Evolutionary conservation across 2,888 invertebrate genomes (phyloP).

Genomic region (Latrodectus elegans): DNA sequence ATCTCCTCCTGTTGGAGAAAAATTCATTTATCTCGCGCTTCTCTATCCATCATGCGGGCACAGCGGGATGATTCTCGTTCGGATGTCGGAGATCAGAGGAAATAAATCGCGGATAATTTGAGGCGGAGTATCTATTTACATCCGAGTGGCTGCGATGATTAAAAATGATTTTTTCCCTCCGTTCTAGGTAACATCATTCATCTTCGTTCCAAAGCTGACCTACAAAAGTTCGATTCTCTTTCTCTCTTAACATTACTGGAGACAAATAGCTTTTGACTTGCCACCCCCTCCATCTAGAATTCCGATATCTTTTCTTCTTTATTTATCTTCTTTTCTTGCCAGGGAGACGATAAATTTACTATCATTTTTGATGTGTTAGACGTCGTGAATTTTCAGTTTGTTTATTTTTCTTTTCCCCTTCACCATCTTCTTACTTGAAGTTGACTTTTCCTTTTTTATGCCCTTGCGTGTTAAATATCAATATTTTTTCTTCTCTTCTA

Average conservation of each 20-base stretch:
- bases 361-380: slow-evolving; percentile 21
- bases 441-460: background rate
- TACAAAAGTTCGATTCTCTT: slow-evolving; percentile 42
- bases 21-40: background rate
- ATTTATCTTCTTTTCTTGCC: slow-evolving; percentile 25
- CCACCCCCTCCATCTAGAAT: slow-evolving; percentile 35
- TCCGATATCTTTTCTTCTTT: slow-evolving; percentile 41
- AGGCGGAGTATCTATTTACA: slow-evolving; percentile 63
- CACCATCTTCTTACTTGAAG: slow-evolving; percentile 5
- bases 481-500: slow-evolving; percentile 44
- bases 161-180: slow-evolving; percentile 29
- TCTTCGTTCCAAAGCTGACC: slow-evolving; percentile 52
- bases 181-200: slow-evolving; percentile 13
- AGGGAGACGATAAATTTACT: slow-evolving; percentile 43
- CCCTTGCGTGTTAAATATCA: slow-evolving; percentile 44
- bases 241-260: slow-evolving; percentile 46
- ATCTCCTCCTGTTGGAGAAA: no score
- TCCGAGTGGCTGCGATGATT: slow-evolving; percentile 30
- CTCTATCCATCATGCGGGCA: background rate
- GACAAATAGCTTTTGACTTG: slow-evolving; percentile 49
- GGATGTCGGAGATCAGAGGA: slow-evolving; percentile 28
- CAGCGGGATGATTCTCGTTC: slow-evolving; percentile 16
- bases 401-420: slow-evolving; percentile 38
- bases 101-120: slow-evolving; percentile 49
- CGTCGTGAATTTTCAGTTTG: slow-evolving; percentile 7